A percentile compares a stretch with the other conserved stretches of the same genome.
These are phyloP conservation scores for Tachuris rubrigastra DNA, from an alignment of 2,113 vertebrate genomes.

Conservation along the genomic window DNA sequence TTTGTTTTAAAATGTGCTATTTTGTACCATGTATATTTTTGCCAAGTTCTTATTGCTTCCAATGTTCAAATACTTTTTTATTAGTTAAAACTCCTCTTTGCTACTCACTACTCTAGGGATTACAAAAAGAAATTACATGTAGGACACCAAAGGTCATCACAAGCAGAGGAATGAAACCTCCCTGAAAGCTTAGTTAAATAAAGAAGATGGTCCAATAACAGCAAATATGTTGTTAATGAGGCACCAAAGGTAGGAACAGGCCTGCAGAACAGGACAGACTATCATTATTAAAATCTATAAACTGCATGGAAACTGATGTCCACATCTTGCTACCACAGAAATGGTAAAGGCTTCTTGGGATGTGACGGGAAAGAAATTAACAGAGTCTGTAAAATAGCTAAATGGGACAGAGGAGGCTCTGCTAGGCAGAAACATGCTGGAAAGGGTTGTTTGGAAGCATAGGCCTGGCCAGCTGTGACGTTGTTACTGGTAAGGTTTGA, in stretches of 20 bases:
- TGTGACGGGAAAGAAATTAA: neutral
- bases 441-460: neutral
- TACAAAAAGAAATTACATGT: slow-evolving; percentile 29
- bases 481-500: neutral
- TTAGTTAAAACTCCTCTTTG: neutral
- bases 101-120: neutral
- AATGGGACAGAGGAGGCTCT: neutral
- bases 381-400: neutral
- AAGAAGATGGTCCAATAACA: neutral
- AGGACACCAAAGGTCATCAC: neutral
- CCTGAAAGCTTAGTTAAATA: slow-evolving; percentile 8
- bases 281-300: neutral
- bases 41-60: neutral
- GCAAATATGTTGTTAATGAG: neutral
- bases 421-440: neutral
- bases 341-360: neutral
- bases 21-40: neutral
- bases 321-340: neutral
- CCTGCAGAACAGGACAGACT: neutral
- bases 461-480: neutral
- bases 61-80: neutral
- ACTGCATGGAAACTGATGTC: neutral
- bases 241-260: neutral
- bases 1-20: neutral
- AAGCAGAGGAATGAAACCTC: slow-evolving; percentile 1